phyloP scores from a whole-genome alignment of 2,888 invertebrate genomes.

The Drosophila anomelani region DNA sequence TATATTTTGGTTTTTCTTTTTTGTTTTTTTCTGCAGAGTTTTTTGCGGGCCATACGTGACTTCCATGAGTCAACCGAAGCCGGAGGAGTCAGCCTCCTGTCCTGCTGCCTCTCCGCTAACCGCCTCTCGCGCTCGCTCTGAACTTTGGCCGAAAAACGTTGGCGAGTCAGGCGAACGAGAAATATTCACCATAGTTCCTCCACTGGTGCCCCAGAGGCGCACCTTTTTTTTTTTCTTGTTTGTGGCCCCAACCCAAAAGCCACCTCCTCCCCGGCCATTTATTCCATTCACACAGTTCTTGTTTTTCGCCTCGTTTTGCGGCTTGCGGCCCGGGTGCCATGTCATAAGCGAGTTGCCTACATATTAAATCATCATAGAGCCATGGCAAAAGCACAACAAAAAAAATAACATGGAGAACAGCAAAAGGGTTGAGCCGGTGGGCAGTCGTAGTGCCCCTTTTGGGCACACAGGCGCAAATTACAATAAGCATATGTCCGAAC shows the following conservation, averaged over 20 bases:
- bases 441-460: slow-evolving; percentile 11
- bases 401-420: slow-evolving; percentile 33
- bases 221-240: slow-evolving; percentile 56
- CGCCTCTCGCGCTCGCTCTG: slow-evolving; percentile 61
- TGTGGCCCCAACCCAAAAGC: slow-evolving; percentile 5
- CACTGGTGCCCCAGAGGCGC: slow-evolving; percentile 51
- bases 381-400: neutral
- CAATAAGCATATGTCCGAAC: slow-evolving; percentile 66
- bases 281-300: slow-evolving; percentile 45
- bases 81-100: slow-evolving; percentile 48
- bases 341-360: slow-evolving; percentile 59
- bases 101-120: neutral
- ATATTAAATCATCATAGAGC: slow-evolving; percentile 64
- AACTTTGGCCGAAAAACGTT: slow-evolving; percentile 72
- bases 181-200: slow-evolving; percentile 45
- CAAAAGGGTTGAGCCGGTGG: slow-evolving; percentile 65
- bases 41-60: slow-evolving; percentile 60
- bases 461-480: slow-evolving; percentile 64
- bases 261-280: slow-evolving; percentile 12
- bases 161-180: slow-evolving; percentile 69
- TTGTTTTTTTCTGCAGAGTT: neutral
- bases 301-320: slow-evolving; percentile 45
- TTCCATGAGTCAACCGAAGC: slow-evolving; percentile 70
- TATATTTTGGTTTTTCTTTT: neutral
- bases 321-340: slow-evolving; percentile 61